Conservation (phyloP, 2,113 vertebrate genomes). For the Chaetodon auriga region DNA sequence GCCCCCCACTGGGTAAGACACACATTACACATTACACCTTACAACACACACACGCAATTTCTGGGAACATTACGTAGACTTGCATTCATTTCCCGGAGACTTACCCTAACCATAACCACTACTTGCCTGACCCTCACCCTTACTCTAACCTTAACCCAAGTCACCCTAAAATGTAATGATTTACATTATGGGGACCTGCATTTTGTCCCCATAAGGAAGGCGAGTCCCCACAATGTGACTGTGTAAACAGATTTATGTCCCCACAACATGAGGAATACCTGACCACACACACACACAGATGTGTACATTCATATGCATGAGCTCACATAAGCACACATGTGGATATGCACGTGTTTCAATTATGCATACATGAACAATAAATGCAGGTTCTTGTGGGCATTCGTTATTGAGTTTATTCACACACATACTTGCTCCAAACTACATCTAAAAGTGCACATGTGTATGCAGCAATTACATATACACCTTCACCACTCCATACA, state of each 20-base stretch:
- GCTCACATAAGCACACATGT: conserved; percentile 1
- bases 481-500: too few species aligned
- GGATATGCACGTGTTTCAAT: neutral
- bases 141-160: too few species aligned
- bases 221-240: too few species aligned
- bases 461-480: neutral
- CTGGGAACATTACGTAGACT: too few species aligned
- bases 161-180: too few species aligned
- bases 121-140: too few species aligned
- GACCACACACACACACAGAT: conserved; percentile 25
- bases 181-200: too few species aligned
- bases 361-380: neutral
- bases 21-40: conserved; percentile 55
- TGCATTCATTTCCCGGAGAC: too few species aligned
- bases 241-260: too few species aligned
- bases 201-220: too few species aligned
- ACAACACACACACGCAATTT: conserved; percentile 19
- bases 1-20: conserved; percentile 94
- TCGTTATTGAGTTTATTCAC: neutral
- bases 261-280: too few species aligned
- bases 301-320: neutral
- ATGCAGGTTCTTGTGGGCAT: neutral
- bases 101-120: too few species aligned
- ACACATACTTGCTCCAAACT: neutral
- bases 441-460: conserved; percentile 3